Base-by-base conservation (phyloP, 2,888 invertebrate genomes). In the Euzophera pinguis region DNA sequence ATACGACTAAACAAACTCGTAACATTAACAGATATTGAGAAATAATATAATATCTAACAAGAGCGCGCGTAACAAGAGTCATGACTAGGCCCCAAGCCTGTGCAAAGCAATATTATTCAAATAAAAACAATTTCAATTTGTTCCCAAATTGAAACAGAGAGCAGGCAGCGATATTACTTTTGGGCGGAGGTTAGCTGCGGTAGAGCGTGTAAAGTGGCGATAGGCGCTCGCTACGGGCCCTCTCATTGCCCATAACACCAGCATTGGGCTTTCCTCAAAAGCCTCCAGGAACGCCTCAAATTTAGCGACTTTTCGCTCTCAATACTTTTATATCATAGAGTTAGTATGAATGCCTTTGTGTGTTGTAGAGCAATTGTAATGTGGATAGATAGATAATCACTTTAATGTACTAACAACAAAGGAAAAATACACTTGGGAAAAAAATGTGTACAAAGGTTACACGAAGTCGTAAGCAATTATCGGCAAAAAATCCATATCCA, bases 81-180 rank as follows among this genome's bases (percentile, higher is more conserved):
- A 22, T 22, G 5, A 22, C 22, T 34, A 50, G 41, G 12, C 35
- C 43, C 60, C 63, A 61, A 60, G 62, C 70, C 66, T 65, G 65
- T 64, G 62, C 60, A 65, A 64, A 71, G 77, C 76, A 82, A 85
- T 87, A 84, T 86, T 90, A 90, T 91, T 91, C 89, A 90, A 90
- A 90, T 89, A 90, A 89, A 88, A 86, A 88, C 91, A 84, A 90
- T 91, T 90, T 89, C 91, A 90, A 91, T 91, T 91, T 91, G 90
- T 84, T 82, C 75, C 81, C 81, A 91, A 91, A 91, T 91, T 90
- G 91, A 91, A 90, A 89, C 86, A 86, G 90, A 86, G 87, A 84
- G 78, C 86, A 78, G 84, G 78, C 83, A 81, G 79, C 81, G 74
- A 79, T 90, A 90, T 90, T 90, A 85, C 87, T 76, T 84, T 82